Evolutionary conservation across 2,113 vertebrate species (phyloP).

Genomic region (Sinocyclocheilus anophthalmus): DNA sequence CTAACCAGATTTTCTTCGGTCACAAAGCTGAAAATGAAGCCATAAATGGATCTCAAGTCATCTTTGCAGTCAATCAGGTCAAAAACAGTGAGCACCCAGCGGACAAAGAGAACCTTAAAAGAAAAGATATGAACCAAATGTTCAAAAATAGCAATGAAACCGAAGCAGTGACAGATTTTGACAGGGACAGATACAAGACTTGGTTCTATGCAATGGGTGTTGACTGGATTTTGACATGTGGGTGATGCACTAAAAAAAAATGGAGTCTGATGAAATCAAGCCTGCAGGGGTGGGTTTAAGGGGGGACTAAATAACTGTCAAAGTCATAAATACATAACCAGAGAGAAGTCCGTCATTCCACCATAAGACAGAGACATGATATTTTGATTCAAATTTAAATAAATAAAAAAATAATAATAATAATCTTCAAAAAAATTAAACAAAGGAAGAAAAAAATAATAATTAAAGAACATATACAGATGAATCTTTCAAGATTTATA

Average conservation of each 20-base stretch:
- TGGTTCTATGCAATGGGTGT: neutral
- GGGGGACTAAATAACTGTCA: neutral
- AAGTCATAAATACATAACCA: neutral
- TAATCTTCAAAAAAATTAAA: too few relatives aligned
- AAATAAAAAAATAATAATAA: neutral
- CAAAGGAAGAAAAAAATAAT: too few relatives aligned
- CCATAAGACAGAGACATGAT: neutral
- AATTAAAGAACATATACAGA: neutral
- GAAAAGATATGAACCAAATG: neutral
- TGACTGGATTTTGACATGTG: neutral
- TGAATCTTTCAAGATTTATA: neutral
- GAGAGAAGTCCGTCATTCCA: neutral
- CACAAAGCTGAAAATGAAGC: slow-evolving; percentile 89
- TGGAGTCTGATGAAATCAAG: neutral
- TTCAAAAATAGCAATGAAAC: neutral
- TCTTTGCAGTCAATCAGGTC: slow-evolving; percentile 90
- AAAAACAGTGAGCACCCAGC: slow-evolving; percentile 91
- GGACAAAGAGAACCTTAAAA: slow-evolving; percentile 85
- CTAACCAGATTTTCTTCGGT: slow-evolving; percentile 85
- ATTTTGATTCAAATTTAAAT: neutral
- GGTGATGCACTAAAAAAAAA: neutral
- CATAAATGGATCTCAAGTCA: slow-evolving; percentile 84
- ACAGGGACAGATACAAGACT: neutral
- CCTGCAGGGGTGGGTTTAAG: neutral
- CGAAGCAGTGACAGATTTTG: neutral